Conservation (phyloP, 2,797 vertebrate genomes). For the Pseudopleuronectes americanus region DNA sequence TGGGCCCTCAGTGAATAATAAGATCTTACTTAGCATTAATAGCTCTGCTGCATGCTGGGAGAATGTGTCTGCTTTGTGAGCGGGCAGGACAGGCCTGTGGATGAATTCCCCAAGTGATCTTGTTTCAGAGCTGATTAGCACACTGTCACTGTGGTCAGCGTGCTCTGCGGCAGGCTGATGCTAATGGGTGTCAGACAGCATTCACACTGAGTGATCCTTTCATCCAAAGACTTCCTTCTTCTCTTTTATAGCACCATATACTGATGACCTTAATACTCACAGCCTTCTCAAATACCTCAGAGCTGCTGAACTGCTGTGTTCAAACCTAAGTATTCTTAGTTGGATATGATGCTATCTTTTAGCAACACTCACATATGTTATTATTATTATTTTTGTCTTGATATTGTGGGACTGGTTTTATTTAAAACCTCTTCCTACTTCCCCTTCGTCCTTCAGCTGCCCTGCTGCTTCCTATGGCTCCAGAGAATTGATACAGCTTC, state of each 20-base stretch:
- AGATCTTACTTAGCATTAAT: slow-evolving; percentile 37
- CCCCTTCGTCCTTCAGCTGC: no score
- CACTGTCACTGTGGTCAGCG: slow-evolving; percentile 1
- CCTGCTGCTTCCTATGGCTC: no score
- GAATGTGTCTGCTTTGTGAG: slow-evolving; percentile 14
- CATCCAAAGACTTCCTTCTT: background rate
- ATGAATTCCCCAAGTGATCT: slow-evolving; percentile 17
- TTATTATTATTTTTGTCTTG: no score
- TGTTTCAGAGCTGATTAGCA: slow-evolving; percentile 34
- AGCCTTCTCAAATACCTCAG: background rate
- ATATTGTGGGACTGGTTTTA: no score
- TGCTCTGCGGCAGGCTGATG: background rate
- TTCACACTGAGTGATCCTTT: background rate
- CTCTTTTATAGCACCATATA: background rate
- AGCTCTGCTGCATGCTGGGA: slow-evolving; percentile 25
- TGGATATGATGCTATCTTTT: no score
- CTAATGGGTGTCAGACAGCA: slow-evolving; percentile 1
- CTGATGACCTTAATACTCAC: background rate
- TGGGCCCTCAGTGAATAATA: slow-evolving; percentile 40
- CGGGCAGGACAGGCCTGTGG: slow-evolving; percentile 5
- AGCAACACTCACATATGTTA: background rate
- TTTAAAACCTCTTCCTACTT: no score
- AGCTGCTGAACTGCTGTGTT: background rate
- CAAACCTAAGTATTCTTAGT: no score
- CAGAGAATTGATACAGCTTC: no score